Conservation (phyloP, 2,113 vertebrate genomes). For the Sylvilagus bachmani region DNA sequence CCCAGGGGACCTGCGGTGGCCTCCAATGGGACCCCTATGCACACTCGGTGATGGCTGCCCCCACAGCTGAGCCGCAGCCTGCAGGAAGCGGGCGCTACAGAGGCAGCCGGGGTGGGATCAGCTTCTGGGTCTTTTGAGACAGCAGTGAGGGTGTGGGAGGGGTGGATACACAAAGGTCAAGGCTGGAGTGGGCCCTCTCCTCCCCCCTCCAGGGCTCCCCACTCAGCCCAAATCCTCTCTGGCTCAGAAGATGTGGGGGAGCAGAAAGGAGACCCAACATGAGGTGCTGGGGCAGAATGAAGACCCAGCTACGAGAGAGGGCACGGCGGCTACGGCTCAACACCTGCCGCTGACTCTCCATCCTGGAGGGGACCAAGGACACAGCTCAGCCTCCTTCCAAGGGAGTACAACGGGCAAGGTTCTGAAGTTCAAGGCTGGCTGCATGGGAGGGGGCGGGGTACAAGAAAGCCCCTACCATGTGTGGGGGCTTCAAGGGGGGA, state of each 20-base stretch:
- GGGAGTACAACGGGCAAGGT: too few species aligned
- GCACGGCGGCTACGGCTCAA: background rate
- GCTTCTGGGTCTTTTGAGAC: background rate
- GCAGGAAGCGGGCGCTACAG: background rate
- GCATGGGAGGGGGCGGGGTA: too few species aligned
- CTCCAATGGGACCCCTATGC: background rate
- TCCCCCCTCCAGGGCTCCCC: background rate
- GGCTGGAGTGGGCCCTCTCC: background rate
- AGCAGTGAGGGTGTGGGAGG: background rate
- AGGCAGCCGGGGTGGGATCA: background rate
- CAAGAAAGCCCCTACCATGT: too few species aligned
- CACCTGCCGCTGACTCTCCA: background rate
- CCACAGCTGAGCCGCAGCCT: too few species aligned
- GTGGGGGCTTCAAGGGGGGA: too few species aligned
- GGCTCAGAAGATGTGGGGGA: background rate
- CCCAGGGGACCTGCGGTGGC: too few species aligned
- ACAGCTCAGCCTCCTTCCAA: too few species aligned
- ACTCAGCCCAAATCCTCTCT: background rate
- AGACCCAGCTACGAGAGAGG: background rate
- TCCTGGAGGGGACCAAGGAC: too few species aligned
- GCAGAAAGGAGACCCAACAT: background rate
- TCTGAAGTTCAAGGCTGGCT: too few species aligned
- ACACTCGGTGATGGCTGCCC: background rate
- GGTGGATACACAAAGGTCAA: background rate
- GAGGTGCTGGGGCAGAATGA: too few species aligned